Evolutionary conservation across 2,113 vertebrate genomes (phyloP), one percentile per base, ranked within the genome.

Genomic region (Jacana jacana): DNA sequence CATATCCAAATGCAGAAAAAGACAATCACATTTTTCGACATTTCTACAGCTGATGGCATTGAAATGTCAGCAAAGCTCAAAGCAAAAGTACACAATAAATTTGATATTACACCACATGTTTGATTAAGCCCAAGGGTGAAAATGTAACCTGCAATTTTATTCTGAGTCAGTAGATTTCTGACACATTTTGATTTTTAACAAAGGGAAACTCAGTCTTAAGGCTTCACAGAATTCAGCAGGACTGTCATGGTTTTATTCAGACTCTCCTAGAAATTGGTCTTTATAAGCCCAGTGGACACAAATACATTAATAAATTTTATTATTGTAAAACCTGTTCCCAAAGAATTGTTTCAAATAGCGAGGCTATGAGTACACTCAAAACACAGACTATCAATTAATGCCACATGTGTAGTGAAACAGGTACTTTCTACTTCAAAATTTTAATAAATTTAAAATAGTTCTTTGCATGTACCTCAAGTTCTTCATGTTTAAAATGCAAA

Each of bases 51-150:
- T 97, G 94, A 95, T 97, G 93, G 95, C 94, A 91, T 84, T 97
- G 88, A 96, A 97, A 93, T 97, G 93, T 96, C 92, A 95, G 92
- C 75, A 97, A 96, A 95, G 93, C 96, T 96, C 92, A 96, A 96
- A 94, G 94, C 88, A 95, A 91, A 95, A 95, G 92, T 95, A 92
- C 96, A 96, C 93, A 97, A 94, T 97, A 97, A 95, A 96, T 97
- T 95, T 97, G 93, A 96, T 97, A 97, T 94, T 95, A 95, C 66
- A 95, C 79, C 80, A 81, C 82, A 96, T 97, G 93, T 96, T 97
- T 97, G 95, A 96, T 97, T 96, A 97, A 97, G 94, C 94, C 95
- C 93, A 96, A 93, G 96, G 96, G 92, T 96, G 94, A 96, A 94
- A 96, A 75, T 86, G 93, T 96, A 94, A 92, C 95, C 86, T 91